These are phyloP conservation scores for Papilio aristodemus DNA, from an alignment of 1,140 invertebrate genomes.

Conservation along the genomic window DNA sequence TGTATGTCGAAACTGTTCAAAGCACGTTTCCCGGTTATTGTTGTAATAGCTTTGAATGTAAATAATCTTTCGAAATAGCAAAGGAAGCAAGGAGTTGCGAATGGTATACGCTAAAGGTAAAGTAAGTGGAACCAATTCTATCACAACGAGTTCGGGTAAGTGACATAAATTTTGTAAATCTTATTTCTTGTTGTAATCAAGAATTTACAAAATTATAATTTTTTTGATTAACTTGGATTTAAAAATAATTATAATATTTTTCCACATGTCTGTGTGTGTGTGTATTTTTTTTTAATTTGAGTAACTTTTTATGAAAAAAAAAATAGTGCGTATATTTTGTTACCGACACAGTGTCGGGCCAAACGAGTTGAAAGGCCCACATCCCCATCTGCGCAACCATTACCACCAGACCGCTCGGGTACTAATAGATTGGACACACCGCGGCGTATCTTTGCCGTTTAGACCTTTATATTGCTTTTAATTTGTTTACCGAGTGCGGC, in stretches of 20 bases:
- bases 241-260: too few species aligned
- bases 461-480: constrained; percentile 66
- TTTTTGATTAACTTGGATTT: too few species aligned
- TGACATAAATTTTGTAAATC: not conserved
- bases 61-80: not conserved
- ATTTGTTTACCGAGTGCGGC: constrained; percentile 65
- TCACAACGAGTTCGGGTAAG: constrained; percentile 5
- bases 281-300: not conserved
- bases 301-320: not conserved
- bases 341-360: not conserved
- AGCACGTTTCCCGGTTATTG: not conserved
- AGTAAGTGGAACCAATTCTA: not conserved
- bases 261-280: too few species aligned
- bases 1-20: too few species aligned
- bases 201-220: too few species aligned
- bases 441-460: constrained; percentile 62
- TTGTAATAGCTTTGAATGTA: not conserved
- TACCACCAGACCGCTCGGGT: constrained; percentile 32
- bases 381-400: constrained; percentile 41
- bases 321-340: constrained; percentile 6
- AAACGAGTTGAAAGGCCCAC: constrained; percentile 19
- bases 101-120: too few species aligned
- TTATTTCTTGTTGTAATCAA: too few species aligned
- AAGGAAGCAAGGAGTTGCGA: not conserved
- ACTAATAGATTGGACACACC: constrained; percentile 63